Base-by-base conservation (phyloP, 2,113 vertebrate genomes). In the Felis catus region DNA sequence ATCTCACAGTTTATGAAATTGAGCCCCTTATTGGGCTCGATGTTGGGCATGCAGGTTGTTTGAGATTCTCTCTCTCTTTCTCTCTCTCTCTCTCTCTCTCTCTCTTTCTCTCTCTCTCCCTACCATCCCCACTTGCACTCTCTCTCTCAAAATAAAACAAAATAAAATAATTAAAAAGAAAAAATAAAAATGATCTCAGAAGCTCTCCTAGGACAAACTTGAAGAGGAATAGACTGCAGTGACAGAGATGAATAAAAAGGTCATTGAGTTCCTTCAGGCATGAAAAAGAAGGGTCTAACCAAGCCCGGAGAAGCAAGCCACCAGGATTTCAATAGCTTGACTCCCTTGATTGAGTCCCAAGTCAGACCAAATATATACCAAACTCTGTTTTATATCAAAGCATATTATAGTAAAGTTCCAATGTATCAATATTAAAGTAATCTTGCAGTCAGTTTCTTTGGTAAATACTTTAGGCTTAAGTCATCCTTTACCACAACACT, bases 331-430 rank as follows among this genome's bases (percentile, higher is more conserved):
- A 53, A 15, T 66, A 78, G 85, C 61, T 41, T 82, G 9, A 88
- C 12, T 68, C 13, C 31, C n/a, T 70, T 29, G 4, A 41, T 1
- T 95, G 45, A 88, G 48, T 12, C 76, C 8, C n/a, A 85, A 45
- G 3, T 81, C 73, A 58, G 15, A 66, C 25, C 31, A 88, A 84
- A 91, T 88, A 84, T 91, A 68, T 65, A 89, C 51, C 25, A 91
- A 98, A 89, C 70, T 92, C 51, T 91, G 36, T 85, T 96, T 94
- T 82, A 84, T 58, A 81, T 2, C 53, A 70, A 81, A 79, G 86
- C 79, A 12, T 27, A 89, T 33, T 71, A 81, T 36, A 88, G 12
- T 63, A 23, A 94, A 89, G 14, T 78, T 63, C 7, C 41, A 73
- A 31, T 1, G 0, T 36, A 92, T 58, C 92, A 65, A 78, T 66